Conservation (phyloP, 2,797 vertebrate species). For the Notoglanidium macrostoma region DNA sequence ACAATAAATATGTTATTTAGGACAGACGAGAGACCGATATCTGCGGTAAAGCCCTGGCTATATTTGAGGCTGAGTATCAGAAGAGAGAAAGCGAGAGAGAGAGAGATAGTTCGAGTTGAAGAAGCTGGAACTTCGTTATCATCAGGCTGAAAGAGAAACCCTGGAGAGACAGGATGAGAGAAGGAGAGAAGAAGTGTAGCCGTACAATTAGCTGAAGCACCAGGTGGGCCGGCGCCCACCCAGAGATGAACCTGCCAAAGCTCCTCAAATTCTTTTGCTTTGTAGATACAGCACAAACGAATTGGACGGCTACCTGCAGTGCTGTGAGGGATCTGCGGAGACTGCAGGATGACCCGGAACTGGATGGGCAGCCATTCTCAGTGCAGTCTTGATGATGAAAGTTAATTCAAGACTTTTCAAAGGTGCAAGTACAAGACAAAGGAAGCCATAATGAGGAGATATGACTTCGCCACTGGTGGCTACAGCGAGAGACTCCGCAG, state of each 20-base stretch:
- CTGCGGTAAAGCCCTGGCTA: background rate
- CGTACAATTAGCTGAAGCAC: constrained; percentile 22
- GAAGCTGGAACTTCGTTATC: background rate
- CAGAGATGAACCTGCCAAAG: background rate
- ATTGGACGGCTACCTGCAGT: background rate
- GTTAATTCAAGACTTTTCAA: background rate
- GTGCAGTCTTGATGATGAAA: background rate
- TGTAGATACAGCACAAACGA: background rate
- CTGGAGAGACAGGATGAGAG: constrained; percentile 12
- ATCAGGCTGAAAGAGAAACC: background rate
- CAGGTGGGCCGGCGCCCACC: constrained; percentile 16
- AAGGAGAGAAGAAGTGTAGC: background rate
- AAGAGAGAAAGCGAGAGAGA: background rate
- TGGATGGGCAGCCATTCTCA: background rate
- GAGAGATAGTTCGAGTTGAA: background rate
- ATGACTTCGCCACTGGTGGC: background rate
- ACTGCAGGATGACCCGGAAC: background rate
- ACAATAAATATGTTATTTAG: background rate
- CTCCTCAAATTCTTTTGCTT: background rate
- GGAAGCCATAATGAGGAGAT: background rate
- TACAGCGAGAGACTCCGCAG: background rate
- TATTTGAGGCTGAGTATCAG: background rate
- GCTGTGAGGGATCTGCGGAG: background rate
- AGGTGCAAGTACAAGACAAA: background rate
- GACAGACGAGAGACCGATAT: background rate